A percentile compares a stretch with the other conserved stretches of the same genome.
phyloP scores from a whole-genome alignment of 2,113 vertebrate genomes.

The Xiphophorus couchianus region DNA sequence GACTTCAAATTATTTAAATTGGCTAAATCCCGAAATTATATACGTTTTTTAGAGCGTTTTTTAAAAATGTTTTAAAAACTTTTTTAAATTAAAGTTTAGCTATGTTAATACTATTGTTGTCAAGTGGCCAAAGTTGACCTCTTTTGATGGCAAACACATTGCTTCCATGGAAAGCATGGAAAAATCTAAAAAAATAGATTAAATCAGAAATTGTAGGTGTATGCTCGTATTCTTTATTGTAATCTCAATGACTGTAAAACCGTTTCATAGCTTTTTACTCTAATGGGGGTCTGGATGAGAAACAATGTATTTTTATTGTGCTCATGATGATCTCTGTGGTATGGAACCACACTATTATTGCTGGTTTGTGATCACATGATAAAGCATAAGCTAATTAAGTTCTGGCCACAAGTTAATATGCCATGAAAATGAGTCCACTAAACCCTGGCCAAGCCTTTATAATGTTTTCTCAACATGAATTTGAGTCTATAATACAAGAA shows the following conservation, averaged over 20 bases:
- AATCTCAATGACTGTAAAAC: neutral
- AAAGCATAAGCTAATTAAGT: constrained; percentile 5
- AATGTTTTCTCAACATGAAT: neutral
- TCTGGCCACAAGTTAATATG: constrained; percentile 1
- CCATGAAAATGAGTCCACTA: constrained; percentile 3
- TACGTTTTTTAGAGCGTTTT: no score
- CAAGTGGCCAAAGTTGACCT: no score
- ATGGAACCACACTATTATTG: neutral
- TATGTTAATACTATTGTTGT: no score
- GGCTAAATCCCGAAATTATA: no score
- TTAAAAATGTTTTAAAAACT: no score
- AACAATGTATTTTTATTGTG: neutral
- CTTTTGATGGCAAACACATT: no score
- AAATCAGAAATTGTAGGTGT: no score
- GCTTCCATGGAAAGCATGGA: no score
- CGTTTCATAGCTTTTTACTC: neutral
- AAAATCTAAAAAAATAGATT: no score
- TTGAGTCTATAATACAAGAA: neutral
- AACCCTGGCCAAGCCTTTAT: neutral
- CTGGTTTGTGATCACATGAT: neutral
- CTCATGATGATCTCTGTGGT: neutral
- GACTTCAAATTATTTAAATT: no score
- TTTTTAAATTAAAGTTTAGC: no score
- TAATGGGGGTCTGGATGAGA: neutral
- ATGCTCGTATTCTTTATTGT: neutral